Evolutionary conservation across 2,113 vertebrate species (phyloP), one percentile per base, ranked within the genome.

Genomic region (Cairina moschata): DNA sequence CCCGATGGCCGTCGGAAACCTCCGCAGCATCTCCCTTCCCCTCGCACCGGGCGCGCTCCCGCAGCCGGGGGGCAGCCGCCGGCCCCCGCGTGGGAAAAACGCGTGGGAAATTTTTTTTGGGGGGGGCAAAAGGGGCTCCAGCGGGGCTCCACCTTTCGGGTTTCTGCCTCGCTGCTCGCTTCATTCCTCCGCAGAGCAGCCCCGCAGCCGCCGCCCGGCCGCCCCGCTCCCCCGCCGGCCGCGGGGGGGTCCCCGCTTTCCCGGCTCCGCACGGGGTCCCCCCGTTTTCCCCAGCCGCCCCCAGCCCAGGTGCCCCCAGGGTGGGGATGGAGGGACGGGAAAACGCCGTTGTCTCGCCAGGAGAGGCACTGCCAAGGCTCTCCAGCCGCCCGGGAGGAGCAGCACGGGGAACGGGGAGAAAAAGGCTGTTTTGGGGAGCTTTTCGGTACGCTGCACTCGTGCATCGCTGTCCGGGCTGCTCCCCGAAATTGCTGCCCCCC

Each of bases 101-200:
- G 71, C 84, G 83, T 90, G 85, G 65, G 92, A 93, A 91, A 94
- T 85, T 48, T 48, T 46, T 46, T 46, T 46, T 46, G 4, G 9
- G 44, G 18, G 46, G 46, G 44, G 17, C 17, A 21, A 94, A 94
- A 50, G 7, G 40, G 75, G 86, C 95, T 96, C 88, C 63, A 31
- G 81, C 90, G 62, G 75, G 65, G 56, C 94, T 86, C 60, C 91
- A 88, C 83, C 81, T 95, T 95, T 93, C 68, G 22, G n/a, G 69
- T 79, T 95, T 93, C 88, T 90, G n/a, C 52, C 72, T 91, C 79
- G n/a, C 91, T 78, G 48, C 54, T 94, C 71, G 3, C 66, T 90
- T 91, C 86, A 31, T 90, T 94, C 90, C 67, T 38, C 59, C 46
- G 28, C 87, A 48, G 46, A 21, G 46, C 46, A 48, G 46, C 46